A percentile compares a stretch with the other conserved stretches of the same genome.
Evolutionary conservation across 2,113 vertebrate genomes (phyloP).

Genomic region (Vulpes lagopus): DNA sequence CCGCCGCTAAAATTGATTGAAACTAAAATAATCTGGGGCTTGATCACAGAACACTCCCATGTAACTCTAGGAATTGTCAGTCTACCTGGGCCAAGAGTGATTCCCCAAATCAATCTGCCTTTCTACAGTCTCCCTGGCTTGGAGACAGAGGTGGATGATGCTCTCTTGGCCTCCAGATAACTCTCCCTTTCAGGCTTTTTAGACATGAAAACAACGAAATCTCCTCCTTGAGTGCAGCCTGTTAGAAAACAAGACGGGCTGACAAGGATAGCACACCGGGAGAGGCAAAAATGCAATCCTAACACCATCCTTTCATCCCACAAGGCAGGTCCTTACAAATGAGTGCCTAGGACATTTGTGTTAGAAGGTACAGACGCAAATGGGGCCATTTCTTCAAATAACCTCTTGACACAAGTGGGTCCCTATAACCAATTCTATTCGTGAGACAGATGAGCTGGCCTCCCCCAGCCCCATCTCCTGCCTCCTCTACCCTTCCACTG

Average conservation of each 20-base stretch:
- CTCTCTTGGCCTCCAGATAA: background rate
- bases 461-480: background rate
- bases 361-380: slow-evolving; percentile 27
- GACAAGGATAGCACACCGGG: background rate
- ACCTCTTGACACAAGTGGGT: background rate
- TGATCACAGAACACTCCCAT: background rate
- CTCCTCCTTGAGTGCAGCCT: background rate
- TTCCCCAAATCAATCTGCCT: background rate
- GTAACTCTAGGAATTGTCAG: background rate
- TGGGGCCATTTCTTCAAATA: background rate
- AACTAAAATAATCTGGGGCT: background rate
- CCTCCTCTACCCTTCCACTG: background rate
- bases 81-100: background rate
- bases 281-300: background rate
- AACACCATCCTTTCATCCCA: background rate
- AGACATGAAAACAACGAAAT: background rate
- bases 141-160: background rate
- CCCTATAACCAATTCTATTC: background rate
- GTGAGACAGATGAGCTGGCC: background rate
- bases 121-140: background rate
- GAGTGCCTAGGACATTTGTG: background rate
- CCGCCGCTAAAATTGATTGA: background rate
- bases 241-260: background rate
- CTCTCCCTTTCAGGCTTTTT: background rate
- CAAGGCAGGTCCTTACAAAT: background rate